Evolutionary conservation across 2,888 invertebrate species (phyloP), one percentile per base, ranked within the genome.

Genomic region (Anoncus sp.): DNA sequence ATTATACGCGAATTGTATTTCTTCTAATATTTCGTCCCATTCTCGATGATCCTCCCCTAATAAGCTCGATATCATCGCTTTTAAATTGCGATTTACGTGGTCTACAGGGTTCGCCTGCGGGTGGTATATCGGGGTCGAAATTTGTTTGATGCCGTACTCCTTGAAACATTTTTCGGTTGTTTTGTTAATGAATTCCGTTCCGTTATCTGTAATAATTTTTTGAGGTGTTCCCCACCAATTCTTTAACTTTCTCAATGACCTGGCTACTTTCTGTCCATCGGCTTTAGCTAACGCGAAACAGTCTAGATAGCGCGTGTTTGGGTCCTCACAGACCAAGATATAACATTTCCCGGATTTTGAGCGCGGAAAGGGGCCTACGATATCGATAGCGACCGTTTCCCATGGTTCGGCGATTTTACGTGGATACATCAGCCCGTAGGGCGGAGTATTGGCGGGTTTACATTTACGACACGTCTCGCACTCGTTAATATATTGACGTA

Each of bases 1-100:
- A 18, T 74, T 74, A n/a, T 67, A 74, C 20, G 74, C 74, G 38
- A 74, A 74, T 40, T 74, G 74, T 6, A 66, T 74, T 10, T 74
- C 51, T 7, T 45, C 22, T 3, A 74, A 31, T 3, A 45, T 16
- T 16, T 40, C 24, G 40, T 66, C 66, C 65, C 72, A 72, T 47
- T 72, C n/a, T n/a, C n/a, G n/a, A n/a, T n/a, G n/a, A n/a, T n/a
- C n/a, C n/a, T n/a, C n/a, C n/a, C n/a, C n/a, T 9, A 72, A 22
- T 5, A 72, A 16, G 27, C 55, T 63, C 6, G 72, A 18, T 2
- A 72, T 63, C 72, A 72, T 72, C 0, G 72, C 40, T n/a, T 72
- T 72, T 1, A 65, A 14, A 45, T 72, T 72, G 6, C 62, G 47
- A 18, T 72, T 72, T 9, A 72, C 38, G 9, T 47, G 20, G 1